Percentiles rank a stretch among this genome's conserved stretches.
phyloP scores from a whole-genome alignment of 1,140 invertebrate genomes.

The Drosophila arawakana region DNA sequence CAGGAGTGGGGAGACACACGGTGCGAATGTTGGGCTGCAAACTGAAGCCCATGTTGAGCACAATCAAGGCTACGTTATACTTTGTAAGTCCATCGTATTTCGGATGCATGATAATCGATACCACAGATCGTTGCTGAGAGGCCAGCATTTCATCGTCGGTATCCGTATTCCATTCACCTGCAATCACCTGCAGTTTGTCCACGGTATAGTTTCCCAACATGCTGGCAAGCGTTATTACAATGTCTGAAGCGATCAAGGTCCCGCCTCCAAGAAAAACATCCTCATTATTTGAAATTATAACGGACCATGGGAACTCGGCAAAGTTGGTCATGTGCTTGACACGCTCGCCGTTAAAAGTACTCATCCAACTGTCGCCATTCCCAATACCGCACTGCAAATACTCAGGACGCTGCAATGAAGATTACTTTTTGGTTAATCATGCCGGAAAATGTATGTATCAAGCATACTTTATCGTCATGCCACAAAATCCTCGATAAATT shows the following conservation, averaged over 20 bases:
- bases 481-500: no score
- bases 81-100: background rate
- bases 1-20: slow-evolving; percentile 15
- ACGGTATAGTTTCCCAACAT: background rate
- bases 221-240: slow-evolving; percentile 15
- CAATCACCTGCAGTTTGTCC: background rate
- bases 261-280: background rate
- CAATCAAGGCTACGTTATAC: slow-evolving; percentile 21
- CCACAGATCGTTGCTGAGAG: background rate
- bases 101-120: background rate
- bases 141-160: background rate
- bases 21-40: slow-evolving; percentile 23
- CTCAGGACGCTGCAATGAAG: background rate
- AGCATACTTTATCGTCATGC: no score
- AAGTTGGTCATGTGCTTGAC: background rate
- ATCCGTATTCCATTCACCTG: slow-evolving; percentile 33
- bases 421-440: no score
- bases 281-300: background rate
- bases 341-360: background rate
- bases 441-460: no score
- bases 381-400: slow-evolving; percentile 2
- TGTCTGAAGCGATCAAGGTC: slow-evolving; percentile 8
- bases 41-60: background rate
- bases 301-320: slow-evolving; percentile 27
- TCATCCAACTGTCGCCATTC: background rate